Evolutionary conservation across 2,113 vertebrate genomes (phyloP), one percentile per base, ranked within the genome.

Genomic region (Bubalus kerabau): DNA sequence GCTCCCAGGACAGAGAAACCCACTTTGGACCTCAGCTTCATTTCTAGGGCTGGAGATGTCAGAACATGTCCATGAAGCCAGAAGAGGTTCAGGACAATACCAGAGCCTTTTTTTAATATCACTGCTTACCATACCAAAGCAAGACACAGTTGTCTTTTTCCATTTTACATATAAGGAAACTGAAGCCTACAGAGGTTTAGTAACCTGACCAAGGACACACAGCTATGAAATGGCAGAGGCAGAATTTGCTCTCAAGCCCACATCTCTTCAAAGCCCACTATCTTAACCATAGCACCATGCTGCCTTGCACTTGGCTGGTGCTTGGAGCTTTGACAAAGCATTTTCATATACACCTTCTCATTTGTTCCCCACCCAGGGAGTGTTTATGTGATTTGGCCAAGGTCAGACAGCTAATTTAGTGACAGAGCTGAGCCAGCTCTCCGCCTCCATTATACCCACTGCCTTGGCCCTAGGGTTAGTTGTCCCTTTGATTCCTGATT

Each of bases 321-420:
- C 87, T 54, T 94, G 56, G 59, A 84, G 54, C 43, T 54, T 81
- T 62, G 59, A 87, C 81, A 92, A 82, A 54, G 21, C 54, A 76
- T 60, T 67, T 92, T 40, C 60, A 71, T 3, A 48, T 14, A 78
- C 11, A 84, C 93, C 91, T 96, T 92, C 76, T 96, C 97, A 95
- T 91, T 80, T 95, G 88, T 76, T 92, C 91, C 62, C 96, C 94
- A 92, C 92, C 90, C 76, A 80, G 90, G 93, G 81, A 91, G 78
- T 94, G 87, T 95, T 93, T 85, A 91, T 90, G 85, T 91, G 81
- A 86, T 74, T 60, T 91, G 89, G 93, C 89, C 52, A 62, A 91
- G 57, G 80, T 62, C 80, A 88, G 36, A 86, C 56, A 92, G 83
- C 46, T 87, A 85, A 89, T 67, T 92, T 30, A 96, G 87, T 16